Percentiles rank a stretch among this genome's conserved stretches.
These are phyloP conservation scores for Serilophus lunatus DNA, from an alignment of 2,113 vertebrate species.

Conservation along the genomic window DNA sequence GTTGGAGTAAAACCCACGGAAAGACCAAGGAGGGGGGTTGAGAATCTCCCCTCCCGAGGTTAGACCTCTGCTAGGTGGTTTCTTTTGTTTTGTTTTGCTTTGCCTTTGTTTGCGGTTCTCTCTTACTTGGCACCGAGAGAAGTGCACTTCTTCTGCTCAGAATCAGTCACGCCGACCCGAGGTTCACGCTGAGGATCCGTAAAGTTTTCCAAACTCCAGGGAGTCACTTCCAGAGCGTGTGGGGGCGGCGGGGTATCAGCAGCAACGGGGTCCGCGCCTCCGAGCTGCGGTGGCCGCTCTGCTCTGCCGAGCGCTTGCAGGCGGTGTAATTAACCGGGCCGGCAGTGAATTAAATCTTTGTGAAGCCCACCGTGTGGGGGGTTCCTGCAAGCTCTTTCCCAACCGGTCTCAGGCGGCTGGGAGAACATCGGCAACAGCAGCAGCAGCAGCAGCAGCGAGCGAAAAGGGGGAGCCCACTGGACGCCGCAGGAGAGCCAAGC, in stretches of 20 bases:
- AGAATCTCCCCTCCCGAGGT: background rate
- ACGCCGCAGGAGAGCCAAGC: background rate
- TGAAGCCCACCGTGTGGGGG: slow-evolving; percentile 10
- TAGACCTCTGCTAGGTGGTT: slow-evolving; percentile 11
- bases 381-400: background rate
- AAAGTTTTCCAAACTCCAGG: background rate
- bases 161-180: background rate
- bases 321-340: slow-evolving; percentile 60
- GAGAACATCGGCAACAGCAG: background rate
- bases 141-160: background rate
- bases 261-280: background rate
- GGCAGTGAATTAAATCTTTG: slow-evolving; percentile 39
- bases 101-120: slow-evolving; percentile 5
- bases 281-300: background rate
- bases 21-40: background rate
- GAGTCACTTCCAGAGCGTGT: background rate
- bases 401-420: slow-evolving; percentile 42
- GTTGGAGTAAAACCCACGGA: background rate
- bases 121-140: background rate
- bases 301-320: background rate
- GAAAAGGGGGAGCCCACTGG: background rate
- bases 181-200: background rate
- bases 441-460: background rate
- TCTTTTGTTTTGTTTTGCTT: background rate
- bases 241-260: background rate